A percentile compares a stretch with the other conserved stretches of the same genome.
Conservation (phyloP, 92 coral and sea anemone species). For the Ricordea florida region DNA sequence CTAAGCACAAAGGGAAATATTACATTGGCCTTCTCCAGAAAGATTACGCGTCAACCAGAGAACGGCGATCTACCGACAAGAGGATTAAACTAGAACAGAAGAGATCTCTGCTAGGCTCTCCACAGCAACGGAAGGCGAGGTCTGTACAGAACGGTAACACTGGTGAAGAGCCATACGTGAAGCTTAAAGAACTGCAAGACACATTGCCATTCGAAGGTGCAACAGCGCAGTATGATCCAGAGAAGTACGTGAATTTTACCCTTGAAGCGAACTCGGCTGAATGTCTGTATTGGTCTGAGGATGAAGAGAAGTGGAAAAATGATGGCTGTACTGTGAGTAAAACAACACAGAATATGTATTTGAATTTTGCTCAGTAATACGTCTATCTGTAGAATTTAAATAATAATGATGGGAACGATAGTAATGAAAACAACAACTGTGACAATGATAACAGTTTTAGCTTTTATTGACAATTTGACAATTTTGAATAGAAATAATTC, state of each 20-base stretch:
- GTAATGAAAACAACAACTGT: too few species aligned
- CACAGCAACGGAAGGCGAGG: not conserved
- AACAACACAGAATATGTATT: too few species aligned
- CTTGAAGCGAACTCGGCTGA: constrained; percentile 11
- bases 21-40: constrained; percentile 8
- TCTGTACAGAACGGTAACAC: not conserved
- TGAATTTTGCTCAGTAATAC: too few species aligned
- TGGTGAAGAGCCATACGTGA: constrained; percentile 28
- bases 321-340: constrained; percentile 33
- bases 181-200: constrained; percentile 16
- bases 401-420: too few species aligned
- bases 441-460: too few species aligned
- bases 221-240: constrained; percentile 29
- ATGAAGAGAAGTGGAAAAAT: constrained; percentile 18
- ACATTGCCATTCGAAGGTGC: not conserved
- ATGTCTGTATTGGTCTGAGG: constrained; percentile 48
- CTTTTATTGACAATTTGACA: too few species aligned
- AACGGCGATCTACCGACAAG: not conserved
- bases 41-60: not conserved
- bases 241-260: constrained; percentile 20
- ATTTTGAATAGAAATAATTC: too few species aligned
- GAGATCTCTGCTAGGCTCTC: not conserved
- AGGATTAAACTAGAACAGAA: too few species aligned
- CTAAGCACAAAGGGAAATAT: constrained; percentile 1
- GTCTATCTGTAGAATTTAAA: too few species aligned